Evolutionary conservation across 1,140 invertebrate genomes (phyloP).

Genomic region (Daktulosphaira vitifoliae): DNA sequence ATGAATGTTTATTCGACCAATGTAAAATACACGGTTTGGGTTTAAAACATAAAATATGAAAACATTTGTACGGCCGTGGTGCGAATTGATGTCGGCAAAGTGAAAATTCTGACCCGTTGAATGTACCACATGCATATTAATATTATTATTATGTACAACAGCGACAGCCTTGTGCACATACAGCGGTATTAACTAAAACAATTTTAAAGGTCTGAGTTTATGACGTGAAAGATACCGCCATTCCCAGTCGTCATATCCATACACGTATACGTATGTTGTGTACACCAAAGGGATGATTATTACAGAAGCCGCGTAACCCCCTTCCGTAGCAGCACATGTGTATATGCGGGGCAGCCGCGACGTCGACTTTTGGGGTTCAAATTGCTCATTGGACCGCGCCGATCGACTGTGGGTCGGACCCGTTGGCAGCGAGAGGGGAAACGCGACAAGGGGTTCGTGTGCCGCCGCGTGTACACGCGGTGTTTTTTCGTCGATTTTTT

Average conservation of each 20-base stretch:
- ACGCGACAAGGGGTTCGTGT: constrained; percentile 34
- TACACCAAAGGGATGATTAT: constrained; percentile 24
- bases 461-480: not conserved
- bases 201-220: constrained; percentile 29
- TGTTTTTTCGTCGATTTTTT: not conserved
- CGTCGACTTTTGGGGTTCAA: constrained; percentile 24
- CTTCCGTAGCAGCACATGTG: constrained; percentile 16
- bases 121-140: too few relatives aligned
- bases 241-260: not conserved
- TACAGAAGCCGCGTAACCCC: constrained; percentile 6
- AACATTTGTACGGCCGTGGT: too few relatives aligned
- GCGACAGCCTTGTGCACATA: too few relatives aligned
- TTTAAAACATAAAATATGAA: too few relatives aligned
- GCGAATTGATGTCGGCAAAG: too few relatives aligned
- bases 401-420: constrained; percentile 22
- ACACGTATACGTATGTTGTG: too few relatives aligned
- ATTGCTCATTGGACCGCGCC: constrained; percentile 33
- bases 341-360: constrained; percentile 15
- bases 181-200: constrained; percentile 20
- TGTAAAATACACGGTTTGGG: too few relatives aligned
- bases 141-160: too few relatives aligned
- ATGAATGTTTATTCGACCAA: too few relatives aligned
- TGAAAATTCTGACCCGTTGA: too few relatives aligned
- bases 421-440: constrained; percentile 33
- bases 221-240: not conserved